These are phyloP conservation scores for Sipha flava DNA, from an alignment of 1,140 invertebrate genomes.

Conservation along the genomic window DNA sequence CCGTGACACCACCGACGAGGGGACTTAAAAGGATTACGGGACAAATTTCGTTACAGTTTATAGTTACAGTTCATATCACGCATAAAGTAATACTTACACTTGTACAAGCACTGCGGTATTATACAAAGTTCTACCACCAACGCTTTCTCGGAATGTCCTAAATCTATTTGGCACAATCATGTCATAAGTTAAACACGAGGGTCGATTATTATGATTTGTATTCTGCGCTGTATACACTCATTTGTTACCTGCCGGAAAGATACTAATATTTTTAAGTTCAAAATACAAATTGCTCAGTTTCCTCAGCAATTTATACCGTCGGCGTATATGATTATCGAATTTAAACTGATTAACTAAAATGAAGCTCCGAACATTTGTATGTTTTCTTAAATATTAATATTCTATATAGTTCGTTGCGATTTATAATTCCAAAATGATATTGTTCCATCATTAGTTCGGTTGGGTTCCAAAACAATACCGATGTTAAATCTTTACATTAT, in stretches of 20 bases:
- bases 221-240: background rate
- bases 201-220: background rate
- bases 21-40: constrained; percentile 27
- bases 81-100: background rate
- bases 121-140: background rate
- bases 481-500: too few relatives aligned
- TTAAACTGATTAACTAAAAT: background rate
- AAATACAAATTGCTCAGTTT: background rate
- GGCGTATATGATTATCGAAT: background rate
- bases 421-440: too few relatives aligned
- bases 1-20: background rate
- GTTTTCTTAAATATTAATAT: too few relatives aligned
- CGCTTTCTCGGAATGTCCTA: background rate
- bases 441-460: too few relatives aligned
- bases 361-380: too few relatives aligned
- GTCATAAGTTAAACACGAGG: background rate
- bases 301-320: background rate
- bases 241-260: background rate
- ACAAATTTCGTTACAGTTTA: constrained; percentile 26
- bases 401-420: too few relatives aligned
- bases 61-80: background rate
- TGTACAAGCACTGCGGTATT: background rate
- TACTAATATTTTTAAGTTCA: background rate
- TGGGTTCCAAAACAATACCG: too few relatives aligned
- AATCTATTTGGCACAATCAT: background rate